Conservation (phyloP, 2,797 vertebrate genomes). For the Pseudopleuronectes americanus region DNA sequence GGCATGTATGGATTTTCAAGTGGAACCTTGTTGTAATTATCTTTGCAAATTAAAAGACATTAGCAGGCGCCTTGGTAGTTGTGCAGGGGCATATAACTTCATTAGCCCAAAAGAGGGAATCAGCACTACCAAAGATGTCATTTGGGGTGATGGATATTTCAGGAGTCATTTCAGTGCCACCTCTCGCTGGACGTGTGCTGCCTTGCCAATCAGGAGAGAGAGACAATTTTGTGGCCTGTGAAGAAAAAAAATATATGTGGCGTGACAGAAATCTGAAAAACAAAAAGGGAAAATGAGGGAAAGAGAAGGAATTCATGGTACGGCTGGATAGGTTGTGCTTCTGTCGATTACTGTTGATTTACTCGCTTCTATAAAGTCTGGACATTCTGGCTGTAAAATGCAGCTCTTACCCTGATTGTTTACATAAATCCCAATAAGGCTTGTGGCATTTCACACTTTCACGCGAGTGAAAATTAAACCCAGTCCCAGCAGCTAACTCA, state of each 20-base stretch:
- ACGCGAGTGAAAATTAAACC: slow-evolving; percentile 40
- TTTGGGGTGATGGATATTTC: slow-evolving; percentile 73
- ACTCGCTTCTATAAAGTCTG: slow-evolving; percentile 49
- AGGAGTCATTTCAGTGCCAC: slow-evolving; percentile 61
- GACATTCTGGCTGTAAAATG: slow-evolving; percentile 51
- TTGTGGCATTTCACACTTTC: slow-evolving; percentile 39
- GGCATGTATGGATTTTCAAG: slow-evolving; percentile 75
- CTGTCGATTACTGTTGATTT: slow-evolving; percentile 58
- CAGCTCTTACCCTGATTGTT: slow-evolving; percentile 67
- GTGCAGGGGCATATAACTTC: slow-evolving; percentile 74
- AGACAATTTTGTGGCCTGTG: slow-evolving; percentile 11
- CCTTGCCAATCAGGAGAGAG: slow-evolving; percentile 41
- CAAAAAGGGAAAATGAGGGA: slow-evolving; percentile 35
- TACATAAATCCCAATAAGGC: slow-evolving; percentile 58
- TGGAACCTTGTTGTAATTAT: slow-evolving; percentile 82
- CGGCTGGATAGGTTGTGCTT: slow-evolving; percentile 22
- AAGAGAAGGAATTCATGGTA: slow-evolving; percentile 25
- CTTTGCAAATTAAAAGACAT: slow-evolving; percentile 82
- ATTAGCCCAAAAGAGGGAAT: slow-evolving; percentile 77
- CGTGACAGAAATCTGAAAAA: slow-evolving; percentile 18
- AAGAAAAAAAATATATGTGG: slow-evolving; percentile 12
- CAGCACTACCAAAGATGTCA: slow-evolving; percentile 71
- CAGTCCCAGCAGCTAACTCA: slow-evolving; percentile 17
- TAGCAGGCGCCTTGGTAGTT: slow-evolving; percentile 72
- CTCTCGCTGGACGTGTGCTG: slow-evolving; percentile 53